A percentile compares a stretch with the other conserved stretches of the same genome.
Conservation (phyloP, 2,113 vertebrate genomes). For the Hippocampus abdominalis region DNA sequence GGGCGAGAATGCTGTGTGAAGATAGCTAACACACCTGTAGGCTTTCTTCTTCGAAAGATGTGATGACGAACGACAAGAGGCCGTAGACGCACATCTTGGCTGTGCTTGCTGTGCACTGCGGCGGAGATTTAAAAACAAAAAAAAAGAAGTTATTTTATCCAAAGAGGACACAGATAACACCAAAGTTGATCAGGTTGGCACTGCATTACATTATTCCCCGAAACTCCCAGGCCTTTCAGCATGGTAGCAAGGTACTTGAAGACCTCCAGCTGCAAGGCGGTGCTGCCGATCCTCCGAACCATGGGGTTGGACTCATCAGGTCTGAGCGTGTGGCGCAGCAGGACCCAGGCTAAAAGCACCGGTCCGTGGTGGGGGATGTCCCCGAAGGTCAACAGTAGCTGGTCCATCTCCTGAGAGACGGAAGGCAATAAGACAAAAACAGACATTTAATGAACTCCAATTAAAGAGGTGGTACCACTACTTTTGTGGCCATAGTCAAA, state of each 20-base stretch:
- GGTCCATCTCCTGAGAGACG: conserved; percentile 84
- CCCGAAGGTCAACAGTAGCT: conserved; percentile 84
- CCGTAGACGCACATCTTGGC: conserved; percentile 93
- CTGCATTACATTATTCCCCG: conserved; percentile 87
- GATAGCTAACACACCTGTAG: conserved; percentile 77
- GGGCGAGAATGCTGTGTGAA: not conserved
- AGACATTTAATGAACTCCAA: not conserved
- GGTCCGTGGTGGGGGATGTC: conserved; percentile 88
- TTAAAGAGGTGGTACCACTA: not conserved
- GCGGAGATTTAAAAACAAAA: not conserved
- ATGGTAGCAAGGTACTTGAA: conserved; percentile 91
- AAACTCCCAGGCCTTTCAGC: conserved; percentile 80
- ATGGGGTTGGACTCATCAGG: conserved; percentile 78
- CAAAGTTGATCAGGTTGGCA: not conserved
- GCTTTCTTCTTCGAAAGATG: conserved; percentile 88
- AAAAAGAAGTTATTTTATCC: not conserved
- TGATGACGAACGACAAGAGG: conserved; percentile 90
- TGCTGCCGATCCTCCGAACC: conserved; percentile 84
- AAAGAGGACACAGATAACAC: not conserved
- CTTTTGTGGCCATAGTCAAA: conserved; percentile 34
- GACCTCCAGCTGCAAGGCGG: conserved; percentile 85
- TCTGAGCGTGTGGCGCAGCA: conserved; percentile 87
- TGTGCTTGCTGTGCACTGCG: conserved; percentile 90
- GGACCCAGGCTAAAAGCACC: conserved; percentile 90
- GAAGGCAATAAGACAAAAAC: not conserved